Evolutionary conservation across 2,888 invertebrate genomes (phyloP).

Genomic region (Desoria tigrina): DNA sequence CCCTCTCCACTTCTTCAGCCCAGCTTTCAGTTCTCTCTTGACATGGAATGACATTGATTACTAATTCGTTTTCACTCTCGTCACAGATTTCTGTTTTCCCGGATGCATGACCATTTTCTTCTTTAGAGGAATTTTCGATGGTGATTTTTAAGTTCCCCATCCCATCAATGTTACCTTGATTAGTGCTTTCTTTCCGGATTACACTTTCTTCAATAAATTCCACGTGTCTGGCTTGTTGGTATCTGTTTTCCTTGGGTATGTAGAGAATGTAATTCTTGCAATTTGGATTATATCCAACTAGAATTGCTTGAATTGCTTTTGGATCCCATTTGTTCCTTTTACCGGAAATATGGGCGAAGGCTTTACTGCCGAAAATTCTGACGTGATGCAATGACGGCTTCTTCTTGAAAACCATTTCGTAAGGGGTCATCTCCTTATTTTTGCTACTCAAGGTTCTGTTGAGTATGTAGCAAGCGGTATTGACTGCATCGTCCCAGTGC

Average conservation of each 20-base stretch:
- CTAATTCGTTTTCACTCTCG: no score
- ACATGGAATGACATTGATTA: no score
- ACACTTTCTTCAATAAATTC: constrained; percentile 42
- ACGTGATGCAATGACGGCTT: constrained; percentile 52
- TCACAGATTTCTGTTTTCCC: no score
- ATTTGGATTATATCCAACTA: constrained; percentile 45
- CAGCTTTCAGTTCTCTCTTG: no score
- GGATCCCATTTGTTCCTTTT: neutral
- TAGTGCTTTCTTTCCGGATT: no score
- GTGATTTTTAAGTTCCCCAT: no score
- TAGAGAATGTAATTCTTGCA: constrained; percentile 50
- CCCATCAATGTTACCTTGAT: no score
- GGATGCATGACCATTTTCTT: no score
- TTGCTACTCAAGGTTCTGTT: constrained; percentile 52
- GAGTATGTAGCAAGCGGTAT: constrained; percentile 55
- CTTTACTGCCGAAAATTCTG: constrained; percentile 48
- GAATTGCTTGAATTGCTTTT: constrained; percentile 1
- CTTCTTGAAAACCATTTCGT: constrained; percentile 50
- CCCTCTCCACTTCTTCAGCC: no score
- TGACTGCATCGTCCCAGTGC: constrained; percentile 56
- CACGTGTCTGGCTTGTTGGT: constrained; percentile 52
- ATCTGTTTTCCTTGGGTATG: constrained; percentile 33
- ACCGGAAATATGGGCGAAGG: no score
- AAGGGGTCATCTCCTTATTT: constrained; percentile 40
- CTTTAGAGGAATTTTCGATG: no score